A percentile compares a stretch with the other conserved stretches of the same genome.
Conservation (phyloP, 2,888 invertebrate species). For the Catocala sponsa region DNA sequence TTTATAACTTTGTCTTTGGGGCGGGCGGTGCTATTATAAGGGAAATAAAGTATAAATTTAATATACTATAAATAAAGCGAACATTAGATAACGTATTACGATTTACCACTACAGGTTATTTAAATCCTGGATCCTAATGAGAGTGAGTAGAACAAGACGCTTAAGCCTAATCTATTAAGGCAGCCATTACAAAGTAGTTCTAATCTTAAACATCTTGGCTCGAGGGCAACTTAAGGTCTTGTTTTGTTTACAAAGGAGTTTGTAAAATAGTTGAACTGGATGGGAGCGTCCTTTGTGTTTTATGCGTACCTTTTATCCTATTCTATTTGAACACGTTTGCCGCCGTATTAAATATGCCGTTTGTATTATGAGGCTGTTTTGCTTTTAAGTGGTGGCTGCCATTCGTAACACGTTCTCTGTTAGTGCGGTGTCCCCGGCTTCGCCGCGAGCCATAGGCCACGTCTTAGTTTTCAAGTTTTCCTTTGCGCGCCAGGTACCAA, state of each 20-base stretch:
- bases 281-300: constrained; percentile 27
- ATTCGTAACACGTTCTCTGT: constrained; percentile 31
- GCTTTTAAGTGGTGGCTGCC: constrained; percentile 34
- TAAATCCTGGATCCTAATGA: neutral
- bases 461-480: constrained; percentile 25
- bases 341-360: constrained; percentile 47
- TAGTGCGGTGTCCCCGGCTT: constrained; percentile 21
- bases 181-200: constrained; percentile 20
- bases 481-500: constrained; percentile 21
- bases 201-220: constrained; percentile 25
- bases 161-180: constrained; percentile 33
- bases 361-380: constrained; percentile 38
- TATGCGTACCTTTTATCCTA: constrained; percentile 23
- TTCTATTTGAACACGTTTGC: constrained; percentile 30
- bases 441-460: constrained; percentile 43
- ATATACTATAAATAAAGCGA: neutral
- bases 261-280: constrained; percentile 23
- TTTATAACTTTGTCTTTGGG: no score
- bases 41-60: no score
- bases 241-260: constrained; percentile 32
- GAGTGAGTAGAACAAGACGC: constrained; percentile 19
- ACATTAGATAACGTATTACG: neutral
- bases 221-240: constrained; percentile 20
- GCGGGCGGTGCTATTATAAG: no score
- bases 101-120: neutral